Evolutionary conservation across 2,113 vertebrate genomes (phyloP).

Genomic region (Thunnus thynnus): DNA sequence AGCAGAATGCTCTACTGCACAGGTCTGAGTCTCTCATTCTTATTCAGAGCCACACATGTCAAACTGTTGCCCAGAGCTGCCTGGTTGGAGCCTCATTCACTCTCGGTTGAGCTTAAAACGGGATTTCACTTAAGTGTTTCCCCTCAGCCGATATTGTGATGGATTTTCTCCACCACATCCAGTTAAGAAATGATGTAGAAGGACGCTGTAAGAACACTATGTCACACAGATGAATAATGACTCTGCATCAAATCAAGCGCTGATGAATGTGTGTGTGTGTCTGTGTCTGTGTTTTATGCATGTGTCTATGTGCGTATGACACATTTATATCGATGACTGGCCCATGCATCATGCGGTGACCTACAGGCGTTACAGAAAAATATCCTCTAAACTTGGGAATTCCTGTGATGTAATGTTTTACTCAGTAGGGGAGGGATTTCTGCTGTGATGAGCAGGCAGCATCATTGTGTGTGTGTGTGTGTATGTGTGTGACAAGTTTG

Average conservation of each 20-base stretch:
- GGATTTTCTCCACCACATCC: background rate
- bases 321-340: slow-evolving; percentile 8
- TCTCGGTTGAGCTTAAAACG: slow-evolving; percentile 25
- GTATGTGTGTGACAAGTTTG: slow-evolving; percentile 6
- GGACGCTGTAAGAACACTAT: background rate
- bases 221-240: slow-evolving; percentile 43
- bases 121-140: slow-evolving; percentile 25
- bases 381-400: slow-evolving; percentile 50
- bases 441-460: slow-evolving; percentile 40
- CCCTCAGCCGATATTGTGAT: background rate
- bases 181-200: slow-evolving; percentile 1
- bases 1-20: background rate
- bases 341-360: slow-evolving; percentile 15
- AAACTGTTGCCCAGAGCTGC: slow-evolving; percentile 35
- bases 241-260: background rate
- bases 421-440: slow-evolving; percentile 48
- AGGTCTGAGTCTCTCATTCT: slow-evolving; percentile 39
- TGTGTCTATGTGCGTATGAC: background rate
- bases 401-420: slow-evolving; percentile 58
- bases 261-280: background rate
- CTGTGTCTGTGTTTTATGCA: background rate
- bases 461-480: slow-evolving; percentile 1
- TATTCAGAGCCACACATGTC: slow-evolving; percentile 55
- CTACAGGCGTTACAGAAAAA: slow-evolving; percentile 41
- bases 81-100: slow-evolving; percentile 32